Percentiles rank a stretch among this genome's conserved stretches.
Evolutionary conservation across 53 echinoderm and acorn worm genomes (phyloP).

Genomic region (Temnopleurus reevesii): DNA sequence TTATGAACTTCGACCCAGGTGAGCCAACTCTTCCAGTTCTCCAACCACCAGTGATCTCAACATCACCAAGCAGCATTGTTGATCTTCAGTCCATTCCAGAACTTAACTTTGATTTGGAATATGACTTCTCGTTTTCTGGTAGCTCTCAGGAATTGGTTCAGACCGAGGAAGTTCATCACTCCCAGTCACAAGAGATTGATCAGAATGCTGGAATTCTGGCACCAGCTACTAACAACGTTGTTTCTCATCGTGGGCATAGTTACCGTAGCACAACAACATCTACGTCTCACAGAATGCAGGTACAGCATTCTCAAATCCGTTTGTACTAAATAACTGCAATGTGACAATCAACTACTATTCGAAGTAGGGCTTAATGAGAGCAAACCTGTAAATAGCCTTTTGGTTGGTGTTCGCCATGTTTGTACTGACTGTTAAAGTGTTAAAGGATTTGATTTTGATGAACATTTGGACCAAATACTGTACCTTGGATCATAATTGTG

Average conservation of each 20-base stretch:
- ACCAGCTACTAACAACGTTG: not conserved
- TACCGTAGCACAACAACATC: not conserved
- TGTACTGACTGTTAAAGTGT: no score
- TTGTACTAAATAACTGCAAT: constrained; percentile 27
- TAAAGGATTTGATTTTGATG: no score
- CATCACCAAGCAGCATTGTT: not conserved
- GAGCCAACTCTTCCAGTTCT: not conserved
- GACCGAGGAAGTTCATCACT: not conserved
- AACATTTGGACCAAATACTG: no score
- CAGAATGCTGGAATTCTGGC: not conserved
- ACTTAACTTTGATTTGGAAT: constrained; percentile 24
- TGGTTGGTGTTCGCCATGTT: no score
- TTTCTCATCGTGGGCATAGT: not conserved
- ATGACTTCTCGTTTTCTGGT: not conserved
- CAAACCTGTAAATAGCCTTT: constrained; percentile 21
- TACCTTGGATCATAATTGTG: no score
- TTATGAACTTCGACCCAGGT: not conserved
- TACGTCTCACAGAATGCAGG: not conserved
- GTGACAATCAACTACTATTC: constrained; percentile 16
- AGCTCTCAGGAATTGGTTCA: not conserved
- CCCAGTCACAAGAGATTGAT: not conserved
- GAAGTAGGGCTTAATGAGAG: not conserved
- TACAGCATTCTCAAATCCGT: not conserved
- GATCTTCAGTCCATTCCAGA: not conserved
- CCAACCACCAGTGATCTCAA: not conserved